phyloP scores from a whole-genome alignment of 92 coral and sea anemone species.

The Actinernus sp. region DNA sequence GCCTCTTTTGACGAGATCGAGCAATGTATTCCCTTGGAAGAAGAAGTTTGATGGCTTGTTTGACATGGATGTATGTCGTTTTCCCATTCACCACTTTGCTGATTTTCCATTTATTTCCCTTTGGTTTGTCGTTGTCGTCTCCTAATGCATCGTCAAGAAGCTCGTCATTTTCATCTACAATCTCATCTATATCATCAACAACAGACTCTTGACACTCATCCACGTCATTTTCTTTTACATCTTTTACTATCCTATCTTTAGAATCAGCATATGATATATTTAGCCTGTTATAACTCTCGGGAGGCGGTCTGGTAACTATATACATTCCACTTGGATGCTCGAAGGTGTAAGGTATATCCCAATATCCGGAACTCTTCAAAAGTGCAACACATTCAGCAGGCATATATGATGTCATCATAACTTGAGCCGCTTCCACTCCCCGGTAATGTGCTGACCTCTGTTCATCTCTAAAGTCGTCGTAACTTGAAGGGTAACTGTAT shows the following conservation, averaged over 20 bases:
- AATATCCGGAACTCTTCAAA: background rate
- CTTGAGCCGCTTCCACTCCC: constrained; percentile 1
- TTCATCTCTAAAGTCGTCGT: background rate
- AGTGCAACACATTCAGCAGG: background rate
- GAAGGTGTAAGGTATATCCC: constrained; percentile 3
- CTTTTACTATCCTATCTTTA: background rate
- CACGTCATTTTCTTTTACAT: background rate
- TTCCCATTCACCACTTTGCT: constrained; percentile 17
- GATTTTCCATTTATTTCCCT: constrained; percentile 35
- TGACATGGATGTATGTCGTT: constrained; percentile 15
- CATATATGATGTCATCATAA: constrained; percentile 4
- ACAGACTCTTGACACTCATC: background rate
- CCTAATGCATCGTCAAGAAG: background rate
- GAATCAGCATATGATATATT: background rate
- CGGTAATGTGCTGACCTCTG: constrained; percentile 6
- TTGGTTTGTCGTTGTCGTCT: background rate
- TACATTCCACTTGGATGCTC: background rate
- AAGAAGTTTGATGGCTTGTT: constrained; percentile 39
- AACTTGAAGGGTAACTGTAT: background rate
- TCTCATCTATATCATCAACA: background rate
- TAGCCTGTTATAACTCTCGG: background rate
- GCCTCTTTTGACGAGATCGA: constrained; percentile 26
- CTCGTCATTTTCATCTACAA: background rate
- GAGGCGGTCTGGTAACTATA: background rate
- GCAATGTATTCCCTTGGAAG: constrained; percentile 34